Evolutionary conservation across 2,797 vertebrate species (phyloP).

Genomic region (Lepus oiostolus): DNA sequence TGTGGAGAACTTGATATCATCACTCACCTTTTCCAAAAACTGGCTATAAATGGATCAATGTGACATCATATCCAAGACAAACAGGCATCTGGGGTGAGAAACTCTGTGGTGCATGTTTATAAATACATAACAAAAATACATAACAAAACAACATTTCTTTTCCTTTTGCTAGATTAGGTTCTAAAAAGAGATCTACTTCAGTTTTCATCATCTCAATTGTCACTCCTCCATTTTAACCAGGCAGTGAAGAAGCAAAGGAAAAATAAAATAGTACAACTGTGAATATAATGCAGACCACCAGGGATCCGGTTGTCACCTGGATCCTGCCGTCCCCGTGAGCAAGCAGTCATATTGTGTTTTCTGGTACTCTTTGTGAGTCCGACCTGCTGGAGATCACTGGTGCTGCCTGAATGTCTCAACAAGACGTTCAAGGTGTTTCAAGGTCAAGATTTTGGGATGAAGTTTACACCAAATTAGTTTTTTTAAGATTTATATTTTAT

Average conservation of each 20-base stretch:
- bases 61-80: not conserved
- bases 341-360: not conserved
- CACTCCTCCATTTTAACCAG: not conserved
- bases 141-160: not conserved
- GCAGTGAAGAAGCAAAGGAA: slow-evolving; percentile 6
- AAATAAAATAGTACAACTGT: not conserved
- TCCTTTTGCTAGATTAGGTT: not conserved
- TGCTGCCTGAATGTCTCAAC: not conserved
- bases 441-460: slow-evolving; percentile 12
- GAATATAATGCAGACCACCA: not conserved
- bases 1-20: not conserved
- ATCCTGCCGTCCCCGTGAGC: not conserved
- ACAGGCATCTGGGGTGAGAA: not conserved
- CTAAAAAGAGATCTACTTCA: not conserved
- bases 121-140: not conserved
- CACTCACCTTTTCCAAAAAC: not conserved
- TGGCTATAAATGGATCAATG: not conserved
- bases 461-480: not conserved
- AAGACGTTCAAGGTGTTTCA: not conserved
- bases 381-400: not conserved
- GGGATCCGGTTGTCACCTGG: not conserved
- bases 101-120: not conserved
- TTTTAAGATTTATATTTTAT: too few relatives aligned
- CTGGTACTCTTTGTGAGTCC: not conserved
- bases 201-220: not conserved